A percentile compares a stretch with the other conserved stretches of the same genome.
These are phyloP conservation scores for Atta colombica DNA, from an alignment of 1,140 invertebrate species.

Conservation along the genomic window DNA sequence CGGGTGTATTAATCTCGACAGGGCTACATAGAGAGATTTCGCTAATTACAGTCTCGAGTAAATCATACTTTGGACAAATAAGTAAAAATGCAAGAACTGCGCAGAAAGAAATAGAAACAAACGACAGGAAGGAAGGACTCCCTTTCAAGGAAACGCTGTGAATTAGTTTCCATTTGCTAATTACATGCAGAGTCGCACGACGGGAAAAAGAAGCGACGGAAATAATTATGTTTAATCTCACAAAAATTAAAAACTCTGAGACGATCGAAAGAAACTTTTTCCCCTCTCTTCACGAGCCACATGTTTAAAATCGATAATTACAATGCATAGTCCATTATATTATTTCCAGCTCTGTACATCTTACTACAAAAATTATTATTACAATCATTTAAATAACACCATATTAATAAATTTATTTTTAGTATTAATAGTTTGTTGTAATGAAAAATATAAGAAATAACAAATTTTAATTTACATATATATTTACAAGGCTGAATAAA, in stretches of 20 bases:
- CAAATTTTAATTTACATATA: neutral
- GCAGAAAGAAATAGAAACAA: slow-evolving; percentile 57
- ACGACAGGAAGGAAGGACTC: slow-evolving; percentile 49
- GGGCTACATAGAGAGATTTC: slow-evolving; percentile 55
- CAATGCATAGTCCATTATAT: neutral
- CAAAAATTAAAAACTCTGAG: slow-evolving; percentile 52
- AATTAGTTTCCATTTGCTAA: slow-evolving; percentile 65
- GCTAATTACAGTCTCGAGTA: slow-evolving; percentile 52
- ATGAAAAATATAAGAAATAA: neutral
- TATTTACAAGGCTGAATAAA: neutral
- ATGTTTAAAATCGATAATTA: slow-evolving; percentile 22
- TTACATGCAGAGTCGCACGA: slow-evolving; percentile 35
- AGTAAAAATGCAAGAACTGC: slow-evolving; percentile 57
- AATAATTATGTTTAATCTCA: slow-evolving; percentile 63
- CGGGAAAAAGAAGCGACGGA: slow-evolving; percentile 25
- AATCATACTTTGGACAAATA: slow-evolving; percentile 64
- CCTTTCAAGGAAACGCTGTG: slow-evolving; percentile 58
- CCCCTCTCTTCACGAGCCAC: neutral
- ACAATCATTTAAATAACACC: neutral
- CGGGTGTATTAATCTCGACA: slow-evolving; percentile 49
- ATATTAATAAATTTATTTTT: neutral
- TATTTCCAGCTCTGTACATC: neutral
- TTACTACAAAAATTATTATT: slow-evolving; percentile 5
- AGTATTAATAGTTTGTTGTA: neutral
- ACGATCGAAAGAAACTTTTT: slow-evolving; percentile 28